Percentiles rank a stretch among this genome's conserved stretches.
phyloP scores from a whole-genome alignment of 1,140 invertebrate species.

The Dermatophagoides farinae region DNA sequence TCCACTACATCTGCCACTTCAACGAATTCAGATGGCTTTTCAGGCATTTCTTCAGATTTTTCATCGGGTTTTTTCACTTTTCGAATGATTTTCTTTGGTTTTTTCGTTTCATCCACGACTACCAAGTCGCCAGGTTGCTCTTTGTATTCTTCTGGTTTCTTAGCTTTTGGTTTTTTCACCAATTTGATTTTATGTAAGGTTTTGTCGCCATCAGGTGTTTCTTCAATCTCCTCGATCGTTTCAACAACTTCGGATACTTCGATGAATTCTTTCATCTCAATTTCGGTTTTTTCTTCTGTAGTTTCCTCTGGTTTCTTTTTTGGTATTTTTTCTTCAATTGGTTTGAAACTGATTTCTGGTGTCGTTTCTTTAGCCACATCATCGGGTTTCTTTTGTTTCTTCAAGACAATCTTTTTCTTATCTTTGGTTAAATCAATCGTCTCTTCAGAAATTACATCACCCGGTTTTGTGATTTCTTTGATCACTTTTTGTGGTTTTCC shows the following conservation, averaged over 20 bases:
- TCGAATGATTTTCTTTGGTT: neutral
- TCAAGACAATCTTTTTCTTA: slow-evolving; percentile 17
- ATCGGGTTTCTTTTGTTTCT: neutral
- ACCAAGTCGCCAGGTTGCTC: too few species aligned
- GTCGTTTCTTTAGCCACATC: slow-evolving; percentile 23
- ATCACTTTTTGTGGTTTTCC: slow-evolving; percentile 13
- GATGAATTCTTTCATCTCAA: slow-evolving; percentile 26
- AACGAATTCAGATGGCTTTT: slow-evolving; percentile 8
- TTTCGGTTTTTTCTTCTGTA: slow-evolving; percentile 28
- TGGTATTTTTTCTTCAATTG: slow-evolving; percentile 21
- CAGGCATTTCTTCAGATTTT: neutral
- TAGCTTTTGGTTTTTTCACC: too few species aligned
- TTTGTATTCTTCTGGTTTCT: too few species aligned
- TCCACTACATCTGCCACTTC: too few species aligned
- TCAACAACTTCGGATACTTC: slow-evolving; percentile 23
- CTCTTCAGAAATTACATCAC: neutral
- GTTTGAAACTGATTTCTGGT: slow-evolving; percentile 13
- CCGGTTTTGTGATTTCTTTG: neutral
- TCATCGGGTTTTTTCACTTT: slow-evolving; percentile 17
- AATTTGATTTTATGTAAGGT: too few species aligned
- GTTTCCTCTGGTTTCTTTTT: slow-evolving; percentile 31
- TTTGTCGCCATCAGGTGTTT: too few species aligned
- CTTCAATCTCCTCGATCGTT: slow-evolving; percentile 29
- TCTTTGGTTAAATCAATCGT: slow-evolving; percentile 20
- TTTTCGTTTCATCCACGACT: slow-evolving; percentile 22